A percentile compares a stretch with the other conserved stretches of the same genome.
Conservation (phyloP, 2,797 vertebrate species). For the Calcarius lapponicus region DNA sequence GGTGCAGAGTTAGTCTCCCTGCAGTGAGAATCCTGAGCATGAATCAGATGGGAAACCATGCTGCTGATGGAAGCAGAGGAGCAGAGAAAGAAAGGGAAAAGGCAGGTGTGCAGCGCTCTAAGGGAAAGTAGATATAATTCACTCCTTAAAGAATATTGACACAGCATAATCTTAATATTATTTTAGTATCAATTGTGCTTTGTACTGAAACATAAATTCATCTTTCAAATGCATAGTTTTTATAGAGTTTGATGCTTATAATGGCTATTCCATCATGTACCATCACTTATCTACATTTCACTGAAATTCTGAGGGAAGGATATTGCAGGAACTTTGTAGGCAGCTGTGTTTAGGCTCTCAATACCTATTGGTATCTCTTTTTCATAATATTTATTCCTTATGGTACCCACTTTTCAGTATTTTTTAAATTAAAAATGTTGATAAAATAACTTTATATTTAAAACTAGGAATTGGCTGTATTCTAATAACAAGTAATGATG, state of each 20-base stretch:
- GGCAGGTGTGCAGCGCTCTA: neutral
- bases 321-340: neutral
- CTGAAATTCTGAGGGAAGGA: neutral
- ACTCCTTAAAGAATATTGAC: neutral
- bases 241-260: neutral
- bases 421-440: neutral
- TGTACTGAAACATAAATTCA: neutral
- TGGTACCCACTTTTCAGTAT: neutral
- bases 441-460: neutral
- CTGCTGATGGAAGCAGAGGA: neutral
- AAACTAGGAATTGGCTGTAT: neutral
- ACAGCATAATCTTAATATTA: neutral
- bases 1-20: neutral
- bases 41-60: neutral
- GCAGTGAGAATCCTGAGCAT: neutral
- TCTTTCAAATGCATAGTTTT: neutral
- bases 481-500: neutral
- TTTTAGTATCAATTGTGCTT: neutral
- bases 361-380: neutral
- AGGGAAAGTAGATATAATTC: neutral
- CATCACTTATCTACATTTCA: neutral
- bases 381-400: neutral
- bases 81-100: neutral
- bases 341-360: neutral
- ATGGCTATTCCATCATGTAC: neutral